Evolutionary conservation across 1,140 invertebrate genomes (phyloP).

Genomic region (Heliconius nattereri): DNA sequence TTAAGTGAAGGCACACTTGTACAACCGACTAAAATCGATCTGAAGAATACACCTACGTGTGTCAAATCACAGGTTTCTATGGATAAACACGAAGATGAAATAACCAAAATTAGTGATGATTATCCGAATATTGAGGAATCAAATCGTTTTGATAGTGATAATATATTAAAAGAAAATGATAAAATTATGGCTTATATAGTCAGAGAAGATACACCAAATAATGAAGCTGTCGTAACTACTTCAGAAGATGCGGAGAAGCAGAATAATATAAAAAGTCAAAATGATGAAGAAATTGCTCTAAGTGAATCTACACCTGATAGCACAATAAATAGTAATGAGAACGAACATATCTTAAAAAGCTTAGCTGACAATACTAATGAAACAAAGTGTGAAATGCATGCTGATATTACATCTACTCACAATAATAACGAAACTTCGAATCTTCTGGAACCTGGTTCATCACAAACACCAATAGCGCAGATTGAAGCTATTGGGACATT

Average conservation of each 20-base stretch:
- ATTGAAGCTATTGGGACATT: conserved; percentile 60
- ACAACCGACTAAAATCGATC: neutral
- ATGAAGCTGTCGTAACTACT: conserved; percentile 59
- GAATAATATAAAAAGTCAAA: neutral
- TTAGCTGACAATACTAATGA: conserved; percentile 62
- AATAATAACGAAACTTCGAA: conserved; percentile 36
- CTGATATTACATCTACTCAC: conserved; percentile 59
- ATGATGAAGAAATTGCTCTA: neutral
- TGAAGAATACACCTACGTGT: neutral
- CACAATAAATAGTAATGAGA: conserved; percentile 49
- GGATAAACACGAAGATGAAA: neutral
- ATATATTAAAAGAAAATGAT: neutral
- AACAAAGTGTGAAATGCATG: conserved; percentile 48
- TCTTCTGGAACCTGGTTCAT: conserved; percentile 32
- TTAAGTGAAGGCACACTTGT: neutral
- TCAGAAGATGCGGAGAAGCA: conserved; percentile 38
- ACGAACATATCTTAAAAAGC: conserved; percentile 36
- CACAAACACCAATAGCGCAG: conserved; percentile 35
- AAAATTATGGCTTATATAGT: neutral
- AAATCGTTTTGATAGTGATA: neutral
- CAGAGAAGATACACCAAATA: conserved; percentile 26
- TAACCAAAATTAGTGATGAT: neutral
- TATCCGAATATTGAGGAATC: neutral
- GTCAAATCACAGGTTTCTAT: neutral
- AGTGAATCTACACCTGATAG: conserved; percentile 55